Base-by-base conservation (phyloP, 1,140 invertebrate genomes). In the Cydia pomonella region DNA sequence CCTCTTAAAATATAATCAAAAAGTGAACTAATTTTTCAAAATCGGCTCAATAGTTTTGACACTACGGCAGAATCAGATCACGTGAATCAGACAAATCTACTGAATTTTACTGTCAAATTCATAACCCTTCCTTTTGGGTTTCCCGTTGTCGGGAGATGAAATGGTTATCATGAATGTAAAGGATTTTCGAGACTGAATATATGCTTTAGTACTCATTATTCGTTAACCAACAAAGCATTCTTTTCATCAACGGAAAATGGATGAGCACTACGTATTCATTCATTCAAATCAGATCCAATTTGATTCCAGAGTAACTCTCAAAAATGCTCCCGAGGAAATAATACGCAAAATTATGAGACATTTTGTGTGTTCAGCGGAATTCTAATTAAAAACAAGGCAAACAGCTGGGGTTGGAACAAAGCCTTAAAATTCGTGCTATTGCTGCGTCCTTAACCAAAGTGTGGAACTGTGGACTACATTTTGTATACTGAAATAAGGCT, bases 321-420 rank as follows among this genome's bases (percentile, higher is more conserved):
- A 59, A 59, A 59, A 10, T 23, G 53, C 10, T 59, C 6, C 18
- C 53, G 53, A 23, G 21, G 18, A 59, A 23, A 23, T 59, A 59
- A 23, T 23, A 23, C 53, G 21, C n/a, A 23, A 23, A 59, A 59
- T 59, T 59, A 59, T 23, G 53, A 23, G 53, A 53, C 21, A 23
- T 59, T n/a, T 9, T 59, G 47, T 50, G 47, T 59, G 53, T 59
- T 59, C 53, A 23, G 53, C 21, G 53, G 21, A 18, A 59, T 23
- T 23, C 53, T 59, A 59, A 59, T 59, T 59, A 59, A 59, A 59
- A 59, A 53, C 50, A 53, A 23, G 18, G 53, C 53, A 59, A 59
- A 59, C 53, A 59, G 10, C 44, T 47, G 44, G 44, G 44, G 33
- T 50, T n/a, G 12, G 6, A 59, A 59, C 53, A 59, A 59, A 23